A percentile compares a stretch with the other conserved stretches of the same genome.
Evolutionary conservation across 2,888 invertebrate genomes (phyloP).

Genomic region (Limnephilus lunatus): DNA sequence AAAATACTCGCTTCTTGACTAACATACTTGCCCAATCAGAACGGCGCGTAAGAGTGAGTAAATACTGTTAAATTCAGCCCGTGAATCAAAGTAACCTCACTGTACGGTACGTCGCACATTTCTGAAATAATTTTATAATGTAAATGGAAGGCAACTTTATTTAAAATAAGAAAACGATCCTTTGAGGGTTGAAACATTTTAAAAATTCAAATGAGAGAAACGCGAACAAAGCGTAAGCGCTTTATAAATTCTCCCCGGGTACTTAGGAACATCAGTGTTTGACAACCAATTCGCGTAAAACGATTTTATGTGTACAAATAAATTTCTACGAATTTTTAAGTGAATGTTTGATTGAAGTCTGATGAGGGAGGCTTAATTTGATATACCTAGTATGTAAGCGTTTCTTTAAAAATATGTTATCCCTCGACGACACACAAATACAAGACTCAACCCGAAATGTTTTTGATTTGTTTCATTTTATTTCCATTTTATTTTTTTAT

Average conservation of each 20-base stretch:
- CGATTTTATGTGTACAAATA: neutral
- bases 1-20: too few species aligned
- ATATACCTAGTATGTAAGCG: neutral
- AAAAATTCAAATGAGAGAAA: neutral
- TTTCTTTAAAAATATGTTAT: neutral
- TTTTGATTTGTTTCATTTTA: too few species aligned
- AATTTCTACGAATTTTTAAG: neutral
- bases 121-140: neutral
- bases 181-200: neutral
- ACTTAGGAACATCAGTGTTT: neutral
- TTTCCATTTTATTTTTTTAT: too few species aligned
- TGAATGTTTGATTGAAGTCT: neutral
- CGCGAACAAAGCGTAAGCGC: neutral
- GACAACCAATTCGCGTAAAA: constrained; percentile 6
- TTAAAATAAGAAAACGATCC: neutral
- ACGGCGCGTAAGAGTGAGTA: too few species aligned
- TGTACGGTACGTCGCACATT: neutral
- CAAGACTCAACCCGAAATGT: too few species aligned
- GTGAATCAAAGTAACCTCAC: neutral
- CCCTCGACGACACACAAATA: too few species aligned
- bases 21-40: too few species aligned
- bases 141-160: neutral
- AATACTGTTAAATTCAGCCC: neutral
- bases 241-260: neutral
- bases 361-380: neutral